These are phyloP conservation scores for Caradrina clavipalpis DNA, from an alignment of 2,888 invertebrate species.

Conservation along the genomic window DNA sequence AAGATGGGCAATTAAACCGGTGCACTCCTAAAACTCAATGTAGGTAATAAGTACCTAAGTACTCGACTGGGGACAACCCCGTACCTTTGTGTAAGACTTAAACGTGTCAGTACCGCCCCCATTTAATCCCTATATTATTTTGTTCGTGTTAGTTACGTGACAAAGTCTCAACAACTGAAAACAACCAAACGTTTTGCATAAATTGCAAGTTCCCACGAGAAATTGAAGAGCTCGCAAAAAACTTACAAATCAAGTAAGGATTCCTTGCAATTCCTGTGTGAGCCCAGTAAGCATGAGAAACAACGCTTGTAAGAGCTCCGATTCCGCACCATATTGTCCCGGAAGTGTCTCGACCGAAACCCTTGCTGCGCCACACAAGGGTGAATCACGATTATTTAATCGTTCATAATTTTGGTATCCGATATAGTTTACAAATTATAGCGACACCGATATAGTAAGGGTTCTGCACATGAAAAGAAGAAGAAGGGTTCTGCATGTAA, in stretches of 20 bases:
- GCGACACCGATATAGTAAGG: constrained; percentile 21
- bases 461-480: constrained; percentile 15
- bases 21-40: no score
- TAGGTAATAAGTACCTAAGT: no score
- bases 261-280: constrained; percentile 81
- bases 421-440: constrained; percentile 54
- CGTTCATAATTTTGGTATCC: constrained; percentile 65
- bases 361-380: constrained; percentile 66
- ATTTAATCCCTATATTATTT: no score
- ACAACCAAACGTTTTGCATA: neutral
- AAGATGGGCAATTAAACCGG: no score
- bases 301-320: constrained; percentile 83
- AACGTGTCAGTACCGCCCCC: no score
- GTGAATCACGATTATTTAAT: constrained; percentile 81
- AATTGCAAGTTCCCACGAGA: constrained; percentile 41
- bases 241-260: constrained; percentile 73
- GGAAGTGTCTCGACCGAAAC: constrained; percentile 77
- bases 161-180: neutral
- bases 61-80: no score
- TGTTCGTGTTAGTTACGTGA: neutral
- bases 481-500: no score
- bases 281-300: constrained; percentile 75
- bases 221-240: constrained; percentile 48
- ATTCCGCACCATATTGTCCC: constrained; percentile 82
- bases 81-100: no score